Conservation (phyloP, 2,888 invertebrate species). For the Dolomedes plantarius region DNA sequence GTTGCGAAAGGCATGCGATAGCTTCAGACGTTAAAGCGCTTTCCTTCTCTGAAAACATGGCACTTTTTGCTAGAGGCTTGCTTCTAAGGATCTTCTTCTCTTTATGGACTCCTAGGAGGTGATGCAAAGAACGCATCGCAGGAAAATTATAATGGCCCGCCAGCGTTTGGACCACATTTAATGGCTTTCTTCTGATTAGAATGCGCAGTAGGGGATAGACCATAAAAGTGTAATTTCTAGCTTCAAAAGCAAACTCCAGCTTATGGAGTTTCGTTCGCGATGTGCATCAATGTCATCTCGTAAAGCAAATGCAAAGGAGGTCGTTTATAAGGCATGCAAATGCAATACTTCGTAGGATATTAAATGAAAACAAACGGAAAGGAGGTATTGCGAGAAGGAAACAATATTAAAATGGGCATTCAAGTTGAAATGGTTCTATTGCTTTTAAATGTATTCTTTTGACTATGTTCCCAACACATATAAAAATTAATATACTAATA, state of each 20-base stretch:
- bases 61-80: background rate
- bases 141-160: background rate
- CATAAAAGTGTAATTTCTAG: constrained; percentile 19
- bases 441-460: too few species aligned
- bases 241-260: background rate
- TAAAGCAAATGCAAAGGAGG: background rate
- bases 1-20: constrained; percentile 24
- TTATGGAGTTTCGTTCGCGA: background rate
- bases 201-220: constrained; percentile 19
- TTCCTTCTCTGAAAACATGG: background rate
- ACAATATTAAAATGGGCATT: too few species aligned
- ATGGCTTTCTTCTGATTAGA: constrained; percentile 20
- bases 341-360: too few species aligned
- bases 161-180: background rate
- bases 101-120: background rate
- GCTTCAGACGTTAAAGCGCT: background rate
- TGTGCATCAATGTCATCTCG: background rate
- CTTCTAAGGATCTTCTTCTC: background rate
- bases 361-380: too few species aligned
- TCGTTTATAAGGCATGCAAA: background rate
- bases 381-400: too few species aligned
- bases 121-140: background rate
- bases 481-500: too few species aligned
- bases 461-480: too few species aligned
- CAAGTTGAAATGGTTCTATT: too few species aligned